phyloP scores from a whole-genome alignment of 2,797 vertebrate genomes.

The Thunnus albacares region DNA sequence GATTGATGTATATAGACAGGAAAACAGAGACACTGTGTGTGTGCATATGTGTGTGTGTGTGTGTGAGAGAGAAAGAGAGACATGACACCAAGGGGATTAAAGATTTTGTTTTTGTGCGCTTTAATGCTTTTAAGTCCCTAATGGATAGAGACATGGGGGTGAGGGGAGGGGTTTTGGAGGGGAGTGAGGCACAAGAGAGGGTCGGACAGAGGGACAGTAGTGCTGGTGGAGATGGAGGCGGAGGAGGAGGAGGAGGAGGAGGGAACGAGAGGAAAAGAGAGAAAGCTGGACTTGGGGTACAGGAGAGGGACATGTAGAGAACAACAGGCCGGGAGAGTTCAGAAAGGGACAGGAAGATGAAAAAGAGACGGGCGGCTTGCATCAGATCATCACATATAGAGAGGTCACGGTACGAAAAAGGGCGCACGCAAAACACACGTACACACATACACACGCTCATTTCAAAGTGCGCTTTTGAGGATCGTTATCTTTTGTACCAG shows the following conservation, averaged over 20 bases:
- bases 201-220: constrained; percentile 42
- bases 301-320: constrained; percentile 42
- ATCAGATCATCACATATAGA: constrained; percentile 44
- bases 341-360: constrained; percentile 48
- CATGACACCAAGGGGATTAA: constrained; percentile 60
- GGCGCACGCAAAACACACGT: not conserved
- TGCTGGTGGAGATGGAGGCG: constrained; percentile 25
- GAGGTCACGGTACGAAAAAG: constrained; percentile 31
- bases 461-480: constrained; percentile 57
- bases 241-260: not conserved
- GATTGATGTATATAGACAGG: constrained; percentile 60
- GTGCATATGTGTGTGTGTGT: constrained; percentile 5
- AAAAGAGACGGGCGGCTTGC: constrained; percentile 33
- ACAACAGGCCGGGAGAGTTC: constrained; percentile 32
- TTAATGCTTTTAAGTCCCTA: constrained; percentile 77
- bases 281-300: constrained; percentile 45
- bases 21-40: constrained; percentile 31
- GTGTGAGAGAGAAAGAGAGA: not conserved
- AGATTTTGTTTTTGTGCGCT: constrained; percentile 66
- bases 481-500: constrained; percentile 53
- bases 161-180: constrained; percentile 22
- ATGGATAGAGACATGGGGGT: constrained; percentile 73
- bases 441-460: constrained; percentile 6
- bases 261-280: constrained; percentile 31
- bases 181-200: constrained; percentile 59